Base-by-base conservation (phyloP, 2,888 invertebrate genomes). In the Drepana falcataria region DNA sequence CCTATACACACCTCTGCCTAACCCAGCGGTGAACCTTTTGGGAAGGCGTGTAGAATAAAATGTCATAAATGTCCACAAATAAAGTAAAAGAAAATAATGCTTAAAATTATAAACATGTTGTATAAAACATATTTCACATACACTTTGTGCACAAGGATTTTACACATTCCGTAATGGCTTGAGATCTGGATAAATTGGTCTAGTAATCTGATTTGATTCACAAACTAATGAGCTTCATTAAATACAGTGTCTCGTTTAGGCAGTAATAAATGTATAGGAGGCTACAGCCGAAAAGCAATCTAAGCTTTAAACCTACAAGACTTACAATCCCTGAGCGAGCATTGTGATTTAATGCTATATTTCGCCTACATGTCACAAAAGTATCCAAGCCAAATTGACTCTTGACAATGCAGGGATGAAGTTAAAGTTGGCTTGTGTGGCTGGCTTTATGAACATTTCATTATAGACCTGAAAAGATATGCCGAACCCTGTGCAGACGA, bases 381-480 rank as follows among this genome's bases (percentile, higher is more conserved):
- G 51, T 33, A 55, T n/a, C 37, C 73, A 76, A 61, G 55, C 65
- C 53, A 81, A 74, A 73, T 66, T 75, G 66, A 73, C 62, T 66
- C 71, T 73, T 81, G 57, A 57, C n/a, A 0, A 4, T 6, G 21
- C 51, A 40, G 35, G 1, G 33, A 56, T 78, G 67, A 64, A 73
- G 87, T 77, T 61, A 56, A 76, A 66, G 71, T 75, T 81, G 47
- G 60, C 53, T 75, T 74, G 77, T 54, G 21, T 44, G 52, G 48
- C 60, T 48, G 48, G 58, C 53, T 68, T 73, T 65, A 74, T 76
- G 68, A 73, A 69, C 72, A 73, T 81, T 83, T 81, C 77, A 82
- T 83, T 85, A 77, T 75, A 77, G 78, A 83, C 77, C 81, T 84
- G 80, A 81, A 87, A 85, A 89, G 88, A 89, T 87, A 85, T 85